A percentile compares a stretch with the other conserved stretches of the same genome.
Conservation (phyloP, 1,140 invertebrate genomes). For the Luehdorfia chinensis region DNA sequence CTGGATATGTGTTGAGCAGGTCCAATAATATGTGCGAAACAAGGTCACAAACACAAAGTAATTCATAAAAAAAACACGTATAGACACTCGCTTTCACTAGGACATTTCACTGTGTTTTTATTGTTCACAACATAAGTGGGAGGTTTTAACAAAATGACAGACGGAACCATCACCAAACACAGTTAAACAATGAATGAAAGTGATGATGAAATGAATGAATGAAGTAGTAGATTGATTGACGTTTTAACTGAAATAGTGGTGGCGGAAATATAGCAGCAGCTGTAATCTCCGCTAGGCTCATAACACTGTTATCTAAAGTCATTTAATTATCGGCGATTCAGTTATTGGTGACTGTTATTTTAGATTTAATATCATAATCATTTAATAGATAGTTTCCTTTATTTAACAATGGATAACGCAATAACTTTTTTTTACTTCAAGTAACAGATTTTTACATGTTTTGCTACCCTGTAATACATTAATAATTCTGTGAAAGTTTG, state of each 20-base stretch:
- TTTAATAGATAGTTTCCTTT: too few relatives aligned
- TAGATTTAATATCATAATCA: too few relatives aligned
- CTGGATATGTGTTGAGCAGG: slow-evolving; percentile 8
- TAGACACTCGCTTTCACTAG: neutral
- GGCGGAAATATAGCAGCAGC: neutral
- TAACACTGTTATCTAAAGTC: too few relatives aligned
- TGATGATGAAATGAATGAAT: slow-evolving; percentile 1
- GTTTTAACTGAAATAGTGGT: slow-evolving; percentile 2
- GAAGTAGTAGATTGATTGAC: neutral
- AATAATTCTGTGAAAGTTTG: too few relatives aligned
- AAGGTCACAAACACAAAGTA: slow-evolving; percentile 2
- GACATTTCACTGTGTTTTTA: slow-evolving; percentile 1
- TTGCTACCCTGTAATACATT: too few relatives aligned
- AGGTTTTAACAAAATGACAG: slow-evolving; percentile 2
- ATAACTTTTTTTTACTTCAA: too few relatives aligned
- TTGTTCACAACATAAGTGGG: slow-evolving; percentile 6
- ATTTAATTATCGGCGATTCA: too few relatives aligned
- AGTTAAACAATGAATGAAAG: slow-evolving; percentile 11
- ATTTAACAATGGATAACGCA: too few relatives aligned
- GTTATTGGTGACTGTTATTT: too few relatives aligned
- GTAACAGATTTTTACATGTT: too few relatives aligned
- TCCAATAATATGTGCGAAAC: neutral
- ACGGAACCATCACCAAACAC: neutral
- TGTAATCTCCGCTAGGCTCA: too few relatives aligned
- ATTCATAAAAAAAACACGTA: slow-evolving; percentile 9